phyloP scores from a whole-genome alignment of 2,888 invertebrate species.

The Ptychoptera albimana region DNA sequence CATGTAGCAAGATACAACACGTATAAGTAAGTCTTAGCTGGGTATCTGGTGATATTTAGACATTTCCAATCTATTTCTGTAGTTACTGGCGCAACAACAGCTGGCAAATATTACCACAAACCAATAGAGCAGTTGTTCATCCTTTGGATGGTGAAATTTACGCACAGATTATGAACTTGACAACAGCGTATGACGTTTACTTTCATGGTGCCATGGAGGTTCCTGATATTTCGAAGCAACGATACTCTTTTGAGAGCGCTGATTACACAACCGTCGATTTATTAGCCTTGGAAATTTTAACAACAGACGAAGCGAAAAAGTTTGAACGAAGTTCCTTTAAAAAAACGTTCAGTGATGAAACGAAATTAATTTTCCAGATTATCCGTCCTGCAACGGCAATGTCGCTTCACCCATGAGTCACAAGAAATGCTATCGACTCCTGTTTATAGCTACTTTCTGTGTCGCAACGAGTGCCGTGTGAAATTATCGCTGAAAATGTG shows the following conservation, averaged over 20 bases:
- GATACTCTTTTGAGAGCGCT: constrained; percentile 33
- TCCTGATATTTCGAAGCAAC: constrained; percentile 45
- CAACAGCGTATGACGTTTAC: constrained; percentile 47
- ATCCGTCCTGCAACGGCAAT: constrained; percentile 47
- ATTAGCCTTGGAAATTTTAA: constrained; percentile 41
- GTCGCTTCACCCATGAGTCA: constrained; percentile 49
- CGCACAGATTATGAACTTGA: constrained; percentile 53
- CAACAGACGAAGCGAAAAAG: constrained; percentile 28
- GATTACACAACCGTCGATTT: constrained; percentile 44
- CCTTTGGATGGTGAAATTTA: constrained; percentile 62
- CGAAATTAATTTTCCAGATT: constrained; percentile 27
- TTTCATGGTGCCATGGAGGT: constrained; percentile 51
- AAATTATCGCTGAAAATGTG: constrained; percentile 42
- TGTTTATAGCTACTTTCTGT: constrained; percentile 51
- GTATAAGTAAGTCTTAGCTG: constrained; percentile 17
- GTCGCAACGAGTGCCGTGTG: constrained; percentile 55
- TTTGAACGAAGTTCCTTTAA: too few relatives aligned
- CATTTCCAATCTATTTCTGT: neutral
- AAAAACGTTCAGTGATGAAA: too few relatives aligned
- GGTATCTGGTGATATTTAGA: neutral
- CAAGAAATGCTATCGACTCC: constrained; percentile 44
- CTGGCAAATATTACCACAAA: constrained; percentile 35
- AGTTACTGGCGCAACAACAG: constrained; percentile 42
- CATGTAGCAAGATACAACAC: constrained; percentile 36
- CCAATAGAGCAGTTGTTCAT: constrained; percentile 41